A percentile compares a stretch with the other conserved stretches of the same genome.
phyloP scores from a whole-genome alignment of 2,113 vertebrate genomes.

The Cheilinus undulatus region DNA sequence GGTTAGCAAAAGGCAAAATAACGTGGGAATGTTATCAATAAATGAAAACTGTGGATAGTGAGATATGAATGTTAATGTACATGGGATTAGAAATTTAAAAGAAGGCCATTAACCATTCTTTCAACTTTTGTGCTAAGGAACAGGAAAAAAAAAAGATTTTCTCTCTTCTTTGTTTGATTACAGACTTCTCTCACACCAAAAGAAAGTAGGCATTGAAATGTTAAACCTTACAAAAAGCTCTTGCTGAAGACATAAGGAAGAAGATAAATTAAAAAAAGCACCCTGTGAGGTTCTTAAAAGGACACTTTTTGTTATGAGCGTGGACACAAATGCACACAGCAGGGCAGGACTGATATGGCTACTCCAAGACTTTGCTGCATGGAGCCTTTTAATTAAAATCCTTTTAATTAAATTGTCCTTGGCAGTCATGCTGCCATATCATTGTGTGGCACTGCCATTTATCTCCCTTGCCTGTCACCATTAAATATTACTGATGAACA shows the following conservation, averaged over 20 bases:
- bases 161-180: neutral
- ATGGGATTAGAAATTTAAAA: no score
- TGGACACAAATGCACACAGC: conserved; percentile 62
- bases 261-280: conserved; percentile 49
- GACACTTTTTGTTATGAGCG: conserved; percentile 30
- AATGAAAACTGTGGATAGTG: no score
- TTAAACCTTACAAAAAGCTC: neutral
- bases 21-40: neutral
- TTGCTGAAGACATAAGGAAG: conserved; percentile 16
- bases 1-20: neutral
- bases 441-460: conserved; percentile 57
- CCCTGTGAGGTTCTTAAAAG: conserved; percentile 41
- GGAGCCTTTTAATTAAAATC: conserved; percentile 74
- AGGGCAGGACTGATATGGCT: conserved; percentile 63
- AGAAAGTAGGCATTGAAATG: neutral
- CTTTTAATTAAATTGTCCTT: conserved; percentile 71
- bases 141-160: neutral
- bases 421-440: conserved; percentile 64
- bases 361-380: conserved; percentile 60
- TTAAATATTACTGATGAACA: conserved; percentile 52
- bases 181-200: conserved; percentile 9
- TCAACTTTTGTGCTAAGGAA: no score
- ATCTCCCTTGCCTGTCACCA: conserved; percentile 57
- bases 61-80: no score
- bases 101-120: no score